A percentile compares a stretch with the other conserved stretches of the same genome.
phyloP scores from a whole-genome alignment of 2,113 vertebrate species.

The Gopherus flavomarginatus region DNA sequence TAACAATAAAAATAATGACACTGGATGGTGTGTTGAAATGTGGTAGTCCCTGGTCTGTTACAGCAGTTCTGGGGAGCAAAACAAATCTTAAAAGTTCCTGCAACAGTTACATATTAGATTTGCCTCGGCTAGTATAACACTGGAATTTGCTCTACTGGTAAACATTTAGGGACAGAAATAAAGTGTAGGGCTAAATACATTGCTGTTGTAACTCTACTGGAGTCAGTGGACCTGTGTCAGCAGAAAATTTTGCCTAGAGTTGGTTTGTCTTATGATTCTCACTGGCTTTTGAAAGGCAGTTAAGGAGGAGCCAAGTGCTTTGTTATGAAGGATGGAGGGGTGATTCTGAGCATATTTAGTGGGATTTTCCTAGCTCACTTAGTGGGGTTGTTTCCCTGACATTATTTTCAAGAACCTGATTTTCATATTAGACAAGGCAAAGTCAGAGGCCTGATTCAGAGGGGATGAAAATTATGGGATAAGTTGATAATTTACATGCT shows the following conservation, averaged over 20 bases:
- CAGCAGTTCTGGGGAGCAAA: not conserved
- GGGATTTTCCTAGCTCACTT: not conserved
- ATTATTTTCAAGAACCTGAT: not conserved
- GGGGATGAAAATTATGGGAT: fast-evolving
- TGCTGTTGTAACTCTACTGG: not conserved
- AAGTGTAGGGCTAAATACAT: not conserved
- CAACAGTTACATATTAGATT: not conserved
- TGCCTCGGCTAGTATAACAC: not conserved
- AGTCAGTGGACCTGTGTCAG: not conserved
- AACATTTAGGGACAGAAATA: not conserved
- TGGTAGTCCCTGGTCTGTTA: not conserved
- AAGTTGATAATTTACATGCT: not conserved
- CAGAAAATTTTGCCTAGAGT: fast-evolving
- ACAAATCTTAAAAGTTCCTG: not conserved
- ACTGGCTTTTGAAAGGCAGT: not conserved
- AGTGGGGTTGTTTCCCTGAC: not conserved
- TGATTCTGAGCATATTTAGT: not conserved
- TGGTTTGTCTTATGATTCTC: not conserved
- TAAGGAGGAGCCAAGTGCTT: not conserved
- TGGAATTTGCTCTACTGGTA: not conserved
- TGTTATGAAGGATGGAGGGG: not conserved
- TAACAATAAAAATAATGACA: not conserved
- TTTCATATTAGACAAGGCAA: not conserved
- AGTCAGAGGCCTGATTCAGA: not conserved
- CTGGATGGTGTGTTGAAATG: not conserved